Percentiles rank a stretch among this genome's conserved stretches.
phyloP scores from a whole-genome alignment of 1,140 invertebrate species.

The Phymastichus coffea region DNA sequence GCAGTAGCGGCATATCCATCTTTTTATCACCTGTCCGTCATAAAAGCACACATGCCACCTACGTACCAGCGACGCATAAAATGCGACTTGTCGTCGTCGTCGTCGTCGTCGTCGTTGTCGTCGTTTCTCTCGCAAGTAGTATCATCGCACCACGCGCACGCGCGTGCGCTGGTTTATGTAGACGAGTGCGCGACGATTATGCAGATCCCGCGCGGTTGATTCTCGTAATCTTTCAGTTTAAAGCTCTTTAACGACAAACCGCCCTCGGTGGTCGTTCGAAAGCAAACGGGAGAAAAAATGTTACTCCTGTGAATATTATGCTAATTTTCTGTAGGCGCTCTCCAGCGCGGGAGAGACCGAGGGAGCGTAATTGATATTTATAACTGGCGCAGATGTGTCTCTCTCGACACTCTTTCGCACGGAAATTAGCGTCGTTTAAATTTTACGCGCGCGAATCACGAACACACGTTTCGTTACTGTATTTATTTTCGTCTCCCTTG shows the following conservation, averaged over 20 bases:
- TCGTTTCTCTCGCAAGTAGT: background rate
- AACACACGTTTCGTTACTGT: no score
- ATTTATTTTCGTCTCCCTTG: no score
- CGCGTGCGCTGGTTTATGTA: no score
- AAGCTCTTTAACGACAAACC: slow-evolving; percentile 12
- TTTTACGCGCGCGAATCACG: no score
- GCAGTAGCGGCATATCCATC: background rate
- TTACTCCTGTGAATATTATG: slow-evolving; percentile 8
- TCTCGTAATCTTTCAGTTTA: slow-evolving; percentile 23
- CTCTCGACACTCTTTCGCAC: slow-evolving; percentile 7
- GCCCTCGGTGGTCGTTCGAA: background rate
- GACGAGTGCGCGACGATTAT: background rate
- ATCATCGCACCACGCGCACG: no score
- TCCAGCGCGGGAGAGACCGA: background rate
- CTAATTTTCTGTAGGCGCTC: background rate
- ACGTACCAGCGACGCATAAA: no score
- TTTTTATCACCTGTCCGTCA: background rate
- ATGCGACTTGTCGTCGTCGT: background rate
- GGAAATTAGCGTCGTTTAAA: slow-evolving; percentile 9
- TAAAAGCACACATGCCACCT: no score
- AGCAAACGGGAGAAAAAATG: no score
- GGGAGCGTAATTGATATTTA: slow-evolving; percentile 19
- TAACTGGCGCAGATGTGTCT: background rate
- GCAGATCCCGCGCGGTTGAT: slow-evolving; percentile 11
- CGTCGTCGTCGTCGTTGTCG: background rate